Base-by-base conservation (phyloP, 2,113 vertebrate genomes). In the Typhlomys cinereus region DNA sequence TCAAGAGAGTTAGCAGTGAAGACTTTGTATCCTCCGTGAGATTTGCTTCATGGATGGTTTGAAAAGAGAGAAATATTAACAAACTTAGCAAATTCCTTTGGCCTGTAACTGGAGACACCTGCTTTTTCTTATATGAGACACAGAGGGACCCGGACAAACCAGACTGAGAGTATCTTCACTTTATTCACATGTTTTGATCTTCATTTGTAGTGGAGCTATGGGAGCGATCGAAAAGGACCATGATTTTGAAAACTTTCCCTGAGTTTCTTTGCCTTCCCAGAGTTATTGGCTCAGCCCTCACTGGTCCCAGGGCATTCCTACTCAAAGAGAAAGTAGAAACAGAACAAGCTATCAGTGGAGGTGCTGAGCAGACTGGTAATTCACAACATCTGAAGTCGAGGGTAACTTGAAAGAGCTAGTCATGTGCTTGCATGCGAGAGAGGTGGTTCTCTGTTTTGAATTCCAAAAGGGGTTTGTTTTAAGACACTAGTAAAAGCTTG, bases 141-240 rank as follows among this genome's bases (percentile, higher is more conserved):
- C 14, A n/a, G 10, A 20, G 54, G 34, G 10, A 61, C 14, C 25
- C 27, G 27, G n/a, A 70, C 75, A 57, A 84, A 54, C 9, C n/a
- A 73, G 50, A 87, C 0, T 36, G 18, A 52, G 57, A 34, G 57
- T 44, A 25, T 34, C 23, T 81, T 66, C 27, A 59, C 18, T 85
- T 73, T 67, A 88, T 59, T 85, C 46, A 23, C 2, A 62, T 29
- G 52, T 59, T 81, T 57, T 81, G 34, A 50, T 81, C 64, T 88
- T 78, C 66, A 46, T 39, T 61, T 92, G 48, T 21, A 80, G 6
- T 41, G n/a, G 61, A 84, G 27, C 6, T 82, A 62, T 23, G 41
- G 20, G 50, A 85, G 44, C 57, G 46, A 85, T 44, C 44, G 69
- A 90, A 88, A 79, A 62, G 78, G 80, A 75, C 80, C 90, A 86